Evolutionary conservation across 2,113 vertebrate genomes (phyloP).

Genomic region (Anthoscopus minutus): DNA sequence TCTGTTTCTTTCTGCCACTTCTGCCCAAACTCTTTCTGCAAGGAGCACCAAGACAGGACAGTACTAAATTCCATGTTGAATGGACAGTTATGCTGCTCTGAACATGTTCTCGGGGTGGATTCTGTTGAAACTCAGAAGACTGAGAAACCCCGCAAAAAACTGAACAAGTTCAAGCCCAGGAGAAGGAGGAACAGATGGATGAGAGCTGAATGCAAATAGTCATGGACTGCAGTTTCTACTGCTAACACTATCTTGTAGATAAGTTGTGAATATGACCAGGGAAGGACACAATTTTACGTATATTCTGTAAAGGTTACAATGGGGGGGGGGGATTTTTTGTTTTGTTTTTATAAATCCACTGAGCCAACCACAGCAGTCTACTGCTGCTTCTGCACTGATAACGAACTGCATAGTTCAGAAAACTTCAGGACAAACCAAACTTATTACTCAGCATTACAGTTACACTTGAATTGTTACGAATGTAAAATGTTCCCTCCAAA

Average conservation of each 20-base stretch:
- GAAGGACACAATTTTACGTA: constrained; percentile 56
- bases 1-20: constrained; percentile 90
- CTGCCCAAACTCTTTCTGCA: constrained; percentile 97
- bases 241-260: constrained; percentile 71
- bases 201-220: constrained; percentile 69
- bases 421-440: constrained; percentile 66
- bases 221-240: constrained; percentile 52
- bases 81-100: constrained; percentile 83
- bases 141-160: constrained; percentile 51
- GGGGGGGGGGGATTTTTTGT: constrained; percentile 40
- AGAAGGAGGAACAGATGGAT: constrained; percentile 72
- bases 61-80: constrained; percentile 71
- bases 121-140: constrained; percentile 33
- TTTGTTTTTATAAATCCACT: constrained; percentile 68
- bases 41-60: constrained; percentile 85
- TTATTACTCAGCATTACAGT: constrained; percentile 70
- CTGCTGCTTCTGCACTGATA: constrained; percentile 81
- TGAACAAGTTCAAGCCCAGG: constrained; percentile 54
- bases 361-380: constrained; percentile 74
- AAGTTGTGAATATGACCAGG: constrained; percentile 70
- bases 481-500: constrained; percentile 47
- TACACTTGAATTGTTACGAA: constrained; percentile 74
- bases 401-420: constrained; percentile 57
- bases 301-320: constrained; percentile 58
- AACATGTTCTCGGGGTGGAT: constrained; percentile 82